phyloP scores from a whole-genome alignment of 2,113 vertebrate genomes.

The Strix aluco region DNA sequence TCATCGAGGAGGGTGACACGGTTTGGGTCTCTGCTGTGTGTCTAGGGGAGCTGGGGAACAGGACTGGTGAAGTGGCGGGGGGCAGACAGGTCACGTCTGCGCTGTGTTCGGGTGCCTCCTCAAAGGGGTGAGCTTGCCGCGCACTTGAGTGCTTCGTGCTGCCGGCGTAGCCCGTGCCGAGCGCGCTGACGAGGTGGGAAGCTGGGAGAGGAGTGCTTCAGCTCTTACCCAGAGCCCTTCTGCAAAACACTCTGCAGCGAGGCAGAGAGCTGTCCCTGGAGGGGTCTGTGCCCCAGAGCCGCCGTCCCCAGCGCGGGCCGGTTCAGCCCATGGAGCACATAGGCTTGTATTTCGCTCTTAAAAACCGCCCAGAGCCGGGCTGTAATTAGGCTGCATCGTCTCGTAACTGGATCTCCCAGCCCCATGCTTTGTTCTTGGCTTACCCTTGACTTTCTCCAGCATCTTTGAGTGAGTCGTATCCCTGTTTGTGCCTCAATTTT shows the following conservation, averaged over 20 bases:
- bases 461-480: not conserved
- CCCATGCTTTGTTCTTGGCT: not conserved
- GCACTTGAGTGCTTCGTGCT: rapidly evolving
- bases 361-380: not conserved
- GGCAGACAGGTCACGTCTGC: not conserved
- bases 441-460: not conserved
- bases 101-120: not conserved
- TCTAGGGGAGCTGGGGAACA: not conserved
- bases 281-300: not conserved
- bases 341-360: not conserved
- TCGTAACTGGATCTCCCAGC: not conserved
- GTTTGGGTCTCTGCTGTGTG: not conserved
- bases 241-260: not conserved
- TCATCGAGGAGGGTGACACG: rapidly evolving
- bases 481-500: rapidly evolving
- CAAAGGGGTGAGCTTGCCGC: rapidly evolving
- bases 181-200: rapidly evolving
- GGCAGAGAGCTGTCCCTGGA: not conserved
- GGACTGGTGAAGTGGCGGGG: rapidly evolving
- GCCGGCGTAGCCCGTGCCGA: rapidly evolving
- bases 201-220: not conserved
- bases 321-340: rapidly evolving
- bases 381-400: not conserved
- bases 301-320: rapidly evolving
- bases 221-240: not conserved